Base-by-base conservation (phyloP, 2,797 vertebrate genomes). In the Sebastes aleutianus region DNA sequence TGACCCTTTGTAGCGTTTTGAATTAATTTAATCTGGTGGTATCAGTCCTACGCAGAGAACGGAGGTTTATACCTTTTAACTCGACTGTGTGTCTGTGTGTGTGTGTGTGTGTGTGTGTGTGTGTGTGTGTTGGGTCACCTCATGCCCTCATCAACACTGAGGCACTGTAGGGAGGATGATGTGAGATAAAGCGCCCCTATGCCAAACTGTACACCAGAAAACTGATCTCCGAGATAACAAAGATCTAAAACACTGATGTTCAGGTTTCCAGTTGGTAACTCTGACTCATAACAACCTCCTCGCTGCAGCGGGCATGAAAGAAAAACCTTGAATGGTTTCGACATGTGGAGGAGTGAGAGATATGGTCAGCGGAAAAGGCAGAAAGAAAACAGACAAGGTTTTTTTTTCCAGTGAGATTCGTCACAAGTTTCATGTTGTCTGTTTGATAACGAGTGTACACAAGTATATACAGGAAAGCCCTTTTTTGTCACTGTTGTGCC, bases 111-210 rank as follows among this genome's bases (percentile, higher is more conserved):
- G 34, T 68, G 65, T 70, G 24, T 73, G 78, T 74, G 58, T 71
- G 72, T 85, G 53, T 71, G 72, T 85, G 79, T 75, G 67, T 82
- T 82, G 57, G 65, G 20, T 76, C 70, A 65, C 67, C 65, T 69
- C 53, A n/a, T 67, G 63, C 89, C 86, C 89, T 77, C 88, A 89
- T 92, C 74, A 54, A 66, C 82, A 68, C 68, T 56, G 65, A 80
- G 57, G 22, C 58, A 22, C 73, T 77, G 62, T 39, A 72, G 78
- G 75, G 84, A 87, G 88, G 79, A 78, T 34, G 82, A 91, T 84
- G 88, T 76, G 79, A 89, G 93, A 94, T 93, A 91, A 92, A 87
- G 58, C 8, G 27, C 93, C 93, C 89, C 70, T 76, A 94, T 92
- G 85, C 76, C 83, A 89, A 88, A 89, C 79, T 84, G 87, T 87